These are phyloP conservation scores for Scrobipalpa atriplicella DNA, from an alignment of 2,888 invertebrate genomes.

Conservation along the genomic window DNA sequence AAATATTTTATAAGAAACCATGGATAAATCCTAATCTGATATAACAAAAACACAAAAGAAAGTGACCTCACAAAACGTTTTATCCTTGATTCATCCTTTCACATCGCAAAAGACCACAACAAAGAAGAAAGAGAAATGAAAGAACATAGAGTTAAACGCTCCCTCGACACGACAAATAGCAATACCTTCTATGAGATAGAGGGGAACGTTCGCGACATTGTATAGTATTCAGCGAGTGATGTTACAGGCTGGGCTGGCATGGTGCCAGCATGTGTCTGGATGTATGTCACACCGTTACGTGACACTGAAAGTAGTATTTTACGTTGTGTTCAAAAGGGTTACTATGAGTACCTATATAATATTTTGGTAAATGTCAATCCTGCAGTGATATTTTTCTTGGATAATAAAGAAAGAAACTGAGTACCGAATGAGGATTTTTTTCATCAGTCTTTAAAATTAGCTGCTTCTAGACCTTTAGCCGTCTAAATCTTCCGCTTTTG, in stretches of 20 bases:
- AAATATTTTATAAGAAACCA: too few species aligned
- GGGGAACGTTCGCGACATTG: slow-evolving; percentile 14
- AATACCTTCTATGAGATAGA: slow-evolving; percentile 17
- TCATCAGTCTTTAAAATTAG: too few species aligned
- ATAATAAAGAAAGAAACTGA: neutral
- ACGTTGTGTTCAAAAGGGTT: too few species aligned
- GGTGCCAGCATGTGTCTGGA: neutral
- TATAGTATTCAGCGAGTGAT: neutral
- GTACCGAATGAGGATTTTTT: too few species aligned
- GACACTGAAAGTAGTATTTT: neutral
- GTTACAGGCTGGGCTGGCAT: slow-evolving; percentile 6
- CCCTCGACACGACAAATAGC: slow-evolving; percentile 10
- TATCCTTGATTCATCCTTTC: neutral
- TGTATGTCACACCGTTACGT: slow-evolving; percentile 1
- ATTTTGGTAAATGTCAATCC: too few species aligned
- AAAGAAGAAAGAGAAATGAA: slow-evolving; percentile 9
- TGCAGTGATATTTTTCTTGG: neutral
- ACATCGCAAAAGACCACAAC: neutral
- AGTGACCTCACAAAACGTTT: neutral
- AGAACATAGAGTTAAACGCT: slow-evolving; percentile 14
- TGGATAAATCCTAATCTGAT: too few species aligned
- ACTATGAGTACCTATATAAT: too few species aligned
- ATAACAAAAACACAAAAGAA: neutral
- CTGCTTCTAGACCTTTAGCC: too few species aligned
- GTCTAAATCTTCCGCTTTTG: too few species aligned